Evolutionary conservation across 2,797 vertebrate genomes (phyloP).

Genomic region (Huso huso): DNA sequence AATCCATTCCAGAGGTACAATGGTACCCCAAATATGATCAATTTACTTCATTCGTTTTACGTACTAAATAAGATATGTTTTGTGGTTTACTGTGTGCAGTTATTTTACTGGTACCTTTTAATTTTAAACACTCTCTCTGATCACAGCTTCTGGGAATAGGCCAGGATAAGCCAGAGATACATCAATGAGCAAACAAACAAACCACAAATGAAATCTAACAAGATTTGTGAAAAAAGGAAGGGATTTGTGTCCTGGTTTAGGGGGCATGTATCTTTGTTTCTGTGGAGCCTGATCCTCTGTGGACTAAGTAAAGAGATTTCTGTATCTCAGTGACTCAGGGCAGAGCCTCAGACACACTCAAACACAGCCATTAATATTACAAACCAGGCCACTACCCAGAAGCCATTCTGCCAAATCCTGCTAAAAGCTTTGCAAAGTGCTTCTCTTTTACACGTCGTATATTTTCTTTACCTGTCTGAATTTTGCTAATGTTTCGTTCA

Average conservation of each 20-base stretch:
- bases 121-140: no score
- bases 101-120: no score
- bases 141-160: no score
- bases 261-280: not conserved
- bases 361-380: constrained; percentile 1
- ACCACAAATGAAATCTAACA: not conserved
- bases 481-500: not conserved
- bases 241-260: no score
- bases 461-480: not conserved
- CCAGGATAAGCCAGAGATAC: no score
- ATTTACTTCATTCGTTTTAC: no score
- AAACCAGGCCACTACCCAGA: not conserved
- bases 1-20: no score
- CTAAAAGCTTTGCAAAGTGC: constrained; percentile 10
- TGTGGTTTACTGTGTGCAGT: no score
- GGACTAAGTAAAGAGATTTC: not conserved
- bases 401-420: not conserved
- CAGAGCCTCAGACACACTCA: not conserved
- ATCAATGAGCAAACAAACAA: no score
- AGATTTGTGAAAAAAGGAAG: not conserved
- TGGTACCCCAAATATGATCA: no score
- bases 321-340: not conserved
- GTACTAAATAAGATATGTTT: no score
- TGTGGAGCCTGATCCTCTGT: not conserved
- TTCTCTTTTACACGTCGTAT: not conserved